Evolutionary conservation across 2,113 vertebrate genomes (phyloP), one percentile per base, ranked within the genome.

Genomic region (Mugil cephalus): DNA sequence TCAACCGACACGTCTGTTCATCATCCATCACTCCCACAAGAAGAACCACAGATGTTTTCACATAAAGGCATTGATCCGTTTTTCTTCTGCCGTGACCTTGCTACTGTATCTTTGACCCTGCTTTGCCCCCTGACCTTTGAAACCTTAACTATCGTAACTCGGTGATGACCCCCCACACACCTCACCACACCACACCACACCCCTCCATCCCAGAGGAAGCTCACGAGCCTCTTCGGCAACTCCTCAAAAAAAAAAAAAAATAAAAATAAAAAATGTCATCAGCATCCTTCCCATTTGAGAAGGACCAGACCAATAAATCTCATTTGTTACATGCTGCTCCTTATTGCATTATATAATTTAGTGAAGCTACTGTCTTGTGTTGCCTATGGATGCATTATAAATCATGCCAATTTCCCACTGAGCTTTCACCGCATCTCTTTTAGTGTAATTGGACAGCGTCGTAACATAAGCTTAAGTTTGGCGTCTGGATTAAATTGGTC

Each of bases 271-370:
- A 70, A 81, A 86, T 91, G 91, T 91, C 82, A 87, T 92, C 88
- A 93, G 84, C 82, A 81, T 69, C 67, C 77, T 71, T 72, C 58
- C 52, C 76, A 81, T 89, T 77, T 77, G 82, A 88, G 78, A 71
- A 71, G 69, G 74, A 79, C 47, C 88, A 90, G 88, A 76, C 67
- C 74, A 70, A 85, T 93, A 90, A 85, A 91, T 93, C 90, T 93
- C 79, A 83, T 87, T 87, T 90, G 69, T 86, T 88, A 79, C 50
- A 67, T 89, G 71, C 71, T 65, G 77, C 52, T 73, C 69, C 80
- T 89, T 83, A 92, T 90, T 88, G 61, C 81, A 88, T 87, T 86
- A 90, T 83, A 78, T 83, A 78, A 91, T 91, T 89, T 84, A 83
- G 84, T 88, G 84, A 86, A 87, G 87, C 83, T 79, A 85, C 82